Evolutionary conservation across 2,113 vertebrate genomes (phyloP).

Genomic region (Nothobranchius furzeri): DNA sequence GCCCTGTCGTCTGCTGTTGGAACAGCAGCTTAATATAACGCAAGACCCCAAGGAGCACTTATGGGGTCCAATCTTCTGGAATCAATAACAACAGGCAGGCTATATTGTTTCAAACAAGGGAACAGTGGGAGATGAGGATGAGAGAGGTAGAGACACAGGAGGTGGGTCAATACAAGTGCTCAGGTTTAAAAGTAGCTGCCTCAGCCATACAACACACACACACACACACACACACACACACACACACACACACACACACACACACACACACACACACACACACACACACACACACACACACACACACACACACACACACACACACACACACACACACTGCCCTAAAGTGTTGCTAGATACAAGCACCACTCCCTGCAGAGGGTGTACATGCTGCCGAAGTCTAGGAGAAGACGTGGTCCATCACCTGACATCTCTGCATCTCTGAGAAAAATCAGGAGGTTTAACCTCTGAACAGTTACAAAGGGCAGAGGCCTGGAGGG

Average conservation of each 20-base stretch:
- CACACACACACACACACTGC: slow-evolving; percentile 21
- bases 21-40: slow-evolving; percentile 90
- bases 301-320: too few species aligned
- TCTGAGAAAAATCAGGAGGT: slow-evolving; percentile 59
- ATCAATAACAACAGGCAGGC: slow-evolving; percentile 86
- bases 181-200: slow-evolving; percentile 67
- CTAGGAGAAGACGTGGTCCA: slow-evolving; percentile 51
- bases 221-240: neutral
- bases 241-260: too few species aligned
- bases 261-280: neutral
- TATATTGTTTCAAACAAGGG: slow-evolving; percentile 79
- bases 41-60: slow-evolving; percentile 85
- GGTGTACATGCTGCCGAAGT: slow-evolving; percentile 32
- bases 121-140: slow-evolving; percentile 71
- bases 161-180: slow-evolving; percentile 72
- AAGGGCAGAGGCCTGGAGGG: slow-evolving; percentile 52
- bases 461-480: slow-evolving; percentile 56
- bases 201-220: slow-evolving; percentile 51
- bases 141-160: slow-evolving; percentile 51
- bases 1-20: slow-evolving; percentile 87
- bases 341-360: slow-evolving; percentile 58
- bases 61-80: slow-evolving; percentile 77
- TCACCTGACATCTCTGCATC: slow-evolving; percentile 47
- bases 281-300: too few species aligned
- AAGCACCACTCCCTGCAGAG: slow-evolving; percentile 52